Conservation (phyloP, 2,888 invertebrate genomes). For the Horisme vitalbata region DNA sequence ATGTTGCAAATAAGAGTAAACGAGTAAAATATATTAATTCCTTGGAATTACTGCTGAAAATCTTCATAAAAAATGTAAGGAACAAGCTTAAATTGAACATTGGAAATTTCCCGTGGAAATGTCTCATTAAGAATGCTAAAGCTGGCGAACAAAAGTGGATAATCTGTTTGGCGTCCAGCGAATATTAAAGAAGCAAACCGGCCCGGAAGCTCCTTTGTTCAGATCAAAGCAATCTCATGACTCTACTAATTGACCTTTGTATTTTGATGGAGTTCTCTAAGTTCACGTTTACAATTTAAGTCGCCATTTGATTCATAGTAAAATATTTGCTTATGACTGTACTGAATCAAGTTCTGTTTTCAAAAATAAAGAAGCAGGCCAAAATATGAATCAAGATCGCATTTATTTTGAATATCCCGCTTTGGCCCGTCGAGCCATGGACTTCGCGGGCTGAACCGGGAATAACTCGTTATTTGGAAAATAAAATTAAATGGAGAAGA, state of each 20-base stretch:
- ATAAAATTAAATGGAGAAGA: too few species aligned
- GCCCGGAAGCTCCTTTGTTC: constrained; percentile 60
- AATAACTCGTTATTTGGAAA: too few species aligned
- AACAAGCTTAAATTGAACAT: constrained; percentile 47
- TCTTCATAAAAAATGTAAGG: constrained; percentile 33
- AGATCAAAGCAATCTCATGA: constrained; percentile 69
- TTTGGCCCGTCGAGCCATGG: too few species aligned
- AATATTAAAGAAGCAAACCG: constrained; percentile 69
- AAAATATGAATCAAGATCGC: too few species aligned
- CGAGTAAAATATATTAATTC: too few species aligned
- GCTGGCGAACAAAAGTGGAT: constrained; percentile 71
- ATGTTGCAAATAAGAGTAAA: too few species aligned
- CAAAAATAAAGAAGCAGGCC: too few species aligned
- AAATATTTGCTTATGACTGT: too few species aligned
- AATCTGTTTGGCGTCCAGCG: constrained; percentile 71
- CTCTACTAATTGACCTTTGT: constrained; percentile 71
- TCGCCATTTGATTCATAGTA: too few species aligned
- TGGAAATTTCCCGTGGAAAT: constrained; percentile 58
- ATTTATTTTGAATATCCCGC: too few species aligned
- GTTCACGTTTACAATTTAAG: constrained; percentile 28
- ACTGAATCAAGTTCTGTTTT: too few species aligned
- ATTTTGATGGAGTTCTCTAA: constrained; percentile 52
- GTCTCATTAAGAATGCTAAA: constrained; percentile 74
- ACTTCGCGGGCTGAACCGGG: too few species aligned
- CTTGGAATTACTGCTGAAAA: not conserved